Evolutionary conservation across 2,797 vertebrate species (phyloP).

Genomic region (Morus bassanus): DNA sequence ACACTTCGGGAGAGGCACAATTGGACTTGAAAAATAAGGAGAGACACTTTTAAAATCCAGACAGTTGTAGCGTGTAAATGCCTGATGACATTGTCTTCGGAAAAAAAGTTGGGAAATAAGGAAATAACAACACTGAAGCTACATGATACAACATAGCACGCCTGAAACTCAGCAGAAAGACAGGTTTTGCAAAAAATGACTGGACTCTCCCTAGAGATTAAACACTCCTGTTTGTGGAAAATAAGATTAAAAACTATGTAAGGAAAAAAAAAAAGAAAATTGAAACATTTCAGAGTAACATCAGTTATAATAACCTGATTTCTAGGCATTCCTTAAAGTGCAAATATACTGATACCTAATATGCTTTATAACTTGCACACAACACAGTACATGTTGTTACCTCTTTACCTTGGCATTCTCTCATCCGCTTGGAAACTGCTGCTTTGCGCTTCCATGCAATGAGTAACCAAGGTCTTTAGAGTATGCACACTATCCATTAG

Average conservation of each 20-base stretch:
- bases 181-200: background rate
- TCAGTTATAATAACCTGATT: background rate
- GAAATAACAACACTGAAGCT: background rate
- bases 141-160: background rate
- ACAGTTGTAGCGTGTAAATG: background rate
- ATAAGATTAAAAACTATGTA: background rate
- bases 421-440: background rate
- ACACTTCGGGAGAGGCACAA: background rate
- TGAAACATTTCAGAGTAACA: background rate
- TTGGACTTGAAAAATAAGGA: background rate
- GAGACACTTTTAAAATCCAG: background rate
- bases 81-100: background rate
- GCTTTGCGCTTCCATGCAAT: background rate
- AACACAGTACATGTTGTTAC: rapidly evolving
- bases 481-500: background rate
- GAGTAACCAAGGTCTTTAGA: background rate
- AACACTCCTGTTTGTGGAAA: background rate
- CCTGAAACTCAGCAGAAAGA: background rate
- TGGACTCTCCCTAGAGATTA: background rate
- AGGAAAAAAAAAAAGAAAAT: background rate
- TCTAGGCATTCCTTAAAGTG: background rate
- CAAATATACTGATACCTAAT: background rate
- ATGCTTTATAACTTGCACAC: background rate
- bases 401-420: background rate
- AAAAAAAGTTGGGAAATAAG: background rate